These are phyloP conservation scores for Standfussiana lucernea DNA, from an alignment of 2,888 invertebrate genomes.

Conservation along the genomic window DNA sequence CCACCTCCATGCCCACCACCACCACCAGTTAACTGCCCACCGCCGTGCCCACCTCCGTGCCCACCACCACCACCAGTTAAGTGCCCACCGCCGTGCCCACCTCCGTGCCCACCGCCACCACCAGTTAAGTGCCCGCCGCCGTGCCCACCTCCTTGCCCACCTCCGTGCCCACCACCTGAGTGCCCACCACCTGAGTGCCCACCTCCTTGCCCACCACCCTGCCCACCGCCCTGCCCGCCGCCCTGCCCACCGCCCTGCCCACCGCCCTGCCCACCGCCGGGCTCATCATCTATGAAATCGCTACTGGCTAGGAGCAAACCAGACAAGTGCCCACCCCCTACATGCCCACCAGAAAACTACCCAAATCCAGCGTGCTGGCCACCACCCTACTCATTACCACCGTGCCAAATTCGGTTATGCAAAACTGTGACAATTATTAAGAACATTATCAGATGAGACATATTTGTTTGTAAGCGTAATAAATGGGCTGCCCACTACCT, in stretches of 20 bases:
- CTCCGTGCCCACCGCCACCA: no score
- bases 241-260: background rate
- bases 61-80: background rate
- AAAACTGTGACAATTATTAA: background rate
- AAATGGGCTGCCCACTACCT: background rate
- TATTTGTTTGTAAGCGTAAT: background rate
- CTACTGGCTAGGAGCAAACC: no score
- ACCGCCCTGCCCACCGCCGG: background rate
- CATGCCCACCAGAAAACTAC: background rate
- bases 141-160: background rate
- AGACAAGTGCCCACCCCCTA: no score
- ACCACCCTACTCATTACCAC: background rate
- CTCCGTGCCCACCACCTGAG: background rate
- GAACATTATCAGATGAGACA: background rate
- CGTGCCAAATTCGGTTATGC: background rate
- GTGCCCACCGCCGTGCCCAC: background rate
- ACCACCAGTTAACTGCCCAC: background rate
- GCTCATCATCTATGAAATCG: background rate
- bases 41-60: background rate
- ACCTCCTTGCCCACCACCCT: background rate
- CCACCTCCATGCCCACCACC: background rate
- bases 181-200: background rate
- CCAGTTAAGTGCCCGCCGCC: no score
- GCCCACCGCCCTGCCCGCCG: background rate
- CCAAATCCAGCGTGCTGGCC: background rate